phyloP scores from a whole-genome alignment of 2,113 vertebrate species.

The Dolichallabes microphthalmus region DNA sequence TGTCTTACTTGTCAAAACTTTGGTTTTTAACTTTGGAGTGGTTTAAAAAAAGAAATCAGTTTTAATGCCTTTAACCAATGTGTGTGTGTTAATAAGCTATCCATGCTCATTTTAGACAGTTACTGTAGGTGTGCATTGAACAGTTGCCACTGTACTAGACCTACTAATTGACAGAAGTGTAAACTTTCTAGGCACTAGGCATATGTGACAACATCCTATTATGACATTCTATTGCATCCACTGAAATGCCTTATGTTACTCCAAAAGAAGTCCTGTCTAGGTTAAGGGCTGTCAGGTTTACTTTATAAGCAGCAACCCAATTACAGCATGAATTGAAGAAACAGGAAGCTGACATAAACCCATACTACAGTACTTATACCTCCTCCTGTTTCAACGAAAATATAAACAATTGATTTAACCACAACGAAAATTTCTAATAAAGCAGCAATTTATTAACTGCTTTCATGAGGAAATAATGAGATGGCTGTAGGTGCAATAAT shows the following conservation, averaged over 20 bases:
- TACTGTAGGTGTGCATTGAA: background rate
- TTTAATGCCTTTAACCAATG: too few relatives aligned
- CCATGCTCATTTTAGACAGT: background rate
- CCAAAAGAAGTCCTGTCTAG: background rate
- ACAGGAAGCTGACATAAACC: background rate
- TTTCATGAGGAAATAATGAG: too few relatives aligned
- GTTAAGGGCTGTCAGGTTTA: background rate
- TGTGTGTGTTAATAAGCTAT: too few relatives aligned
- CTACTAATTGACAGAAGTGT: background rate
- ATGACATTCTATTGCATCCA: too few relatives aligned
- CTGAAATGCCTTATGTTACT: conserved; percentile 7
- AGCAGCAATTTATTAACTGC: too few relatives aligned
- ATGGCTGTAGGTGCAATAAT: too few relatives aligned
- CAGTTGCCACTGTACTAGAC: background rate
- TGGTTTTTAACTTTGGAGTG: too few relatives aligned
- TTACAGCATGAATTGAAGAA: background rate
- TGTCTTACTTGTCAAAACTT: too few relatives aligned
- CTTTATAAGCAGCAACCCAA: background rate
- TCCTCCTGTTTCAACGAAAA: background rate
- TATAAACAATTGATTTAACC: background rate
- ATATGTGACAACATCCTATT: background rate
- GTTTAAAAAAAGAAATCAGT: too few relatives aligned
- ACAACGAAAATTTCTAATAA: too few relatives aligned
- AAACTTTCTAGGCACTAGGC: background rate
- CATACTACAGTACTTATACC: background rate